These are phyloP conservation scores for Drosophila miranda DNA, from an alignment of 1,140 invertebrate genomes.

Conservation along the genomic window DNA sequence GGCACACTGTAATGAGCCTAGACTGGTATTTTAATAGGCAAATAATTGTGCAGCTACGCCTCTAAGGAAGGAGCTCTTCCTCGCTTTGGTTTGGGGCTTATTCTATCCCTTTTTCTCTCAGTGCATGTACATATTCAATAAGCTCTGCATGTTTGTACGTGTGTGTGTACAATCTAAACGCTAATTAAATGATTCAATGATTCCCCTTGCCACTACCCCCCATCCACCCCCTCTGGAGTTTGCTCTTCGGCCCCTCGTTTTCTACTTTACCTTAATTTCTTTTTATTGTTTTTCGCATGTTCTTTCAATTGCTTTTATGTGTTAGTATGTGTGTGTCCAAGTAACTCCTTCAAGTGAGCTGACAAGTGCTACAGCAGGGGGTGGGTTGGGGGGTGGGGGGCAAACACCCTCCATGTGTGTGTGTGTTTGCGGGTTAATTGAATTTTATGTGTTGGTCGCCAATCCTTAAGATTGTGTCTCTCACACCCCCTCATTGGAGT, in stretches of 20 bases:
- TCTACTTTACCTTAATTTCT: constrained; percentile 77
- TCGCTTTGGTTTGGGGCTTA: too few relatives aligned
- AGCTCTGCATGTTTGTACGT: constrained; percentile 43
- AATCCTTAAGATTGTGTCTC: constrained; percentile 55
- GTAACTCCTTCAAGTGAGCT: constrained; percentile 68
- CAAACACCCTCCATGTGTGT: too few relatives aligned
- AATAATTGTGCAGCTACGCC: too few relatives aligned
- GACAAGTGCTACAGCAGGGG: constrained; percentile 33
- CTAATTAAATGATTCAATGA: constrained; percentile 82
- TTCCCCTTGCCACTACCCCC: constrained; percentile 40
- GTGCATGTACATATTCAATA: constrained; percentile 52
- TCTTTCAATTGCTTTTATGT: constrained; percentile 70
- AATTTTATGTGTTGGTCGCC: constrained; percentile 77
- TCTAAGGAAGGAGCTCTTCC: too few relatives aligned
- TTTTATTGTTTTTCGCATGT: constrained; percentile 79
- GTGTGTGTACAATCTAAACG: constrained; percentile 69
- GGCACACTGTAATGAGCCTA: too few relatives aligned
- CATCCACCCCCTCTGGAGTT: background rate
- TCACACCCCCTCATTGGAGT: too few relatives aligned
- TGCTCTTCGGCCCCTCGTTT: constrained; percentile 4
- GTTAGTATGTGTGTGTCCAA: constrained; percentile 23
- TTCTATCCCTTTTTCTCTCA: too few relatives aligned
- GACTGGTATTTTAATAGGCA: too few relatives aligned
- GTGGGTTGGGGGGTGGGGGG: too few relatives aligned
- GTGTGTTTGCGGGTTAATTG: constrained; percentile 69